A percentile compares a stretch with the other conserved stretches of the same genome.
These are phyloP conservation scores for Polyodon spathula DNA, from an alignment of 2,113 vertebrate genomes.

Conservation along the genomic window DNA sequence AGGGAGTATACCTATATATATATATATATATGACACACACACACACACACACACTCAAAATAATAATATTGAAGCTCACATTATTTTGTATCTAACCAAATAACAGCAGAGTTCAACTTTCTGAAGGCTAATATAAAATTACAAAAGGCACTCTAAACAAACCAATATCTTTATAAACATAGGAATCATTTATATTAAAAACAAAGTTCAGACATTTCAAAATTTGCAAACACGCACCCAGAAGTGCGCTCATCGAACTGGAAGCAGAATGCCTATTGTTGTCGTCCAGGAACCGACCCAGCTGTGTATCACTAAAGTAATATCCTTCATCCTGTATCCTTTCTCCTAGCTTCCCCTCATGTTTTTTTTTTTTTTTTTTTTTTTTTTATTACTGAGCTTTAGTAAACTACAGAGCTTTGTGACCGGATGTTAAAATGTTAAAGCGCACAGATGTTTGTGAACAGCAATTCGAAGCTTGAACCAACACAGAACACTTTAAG, in stretches of 20 bases:
- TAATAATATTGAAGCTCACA: no score
- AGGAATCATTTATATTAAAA: no score
- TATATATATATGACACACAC: no score
- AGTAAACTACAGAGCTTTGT: neutral
- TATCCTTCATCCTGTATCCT: constrained; percentile 19
- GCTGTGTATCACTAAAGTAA: constrained; percentile 2
- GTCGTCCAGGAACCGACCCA: constrained; percentile 1
- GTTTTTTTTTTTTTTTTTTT: neutral
- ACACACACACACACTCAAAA: no score
- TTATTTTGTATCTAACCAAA: no score
- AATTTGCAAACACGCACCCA: neutral
- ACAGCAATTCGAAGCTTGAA: neutral
- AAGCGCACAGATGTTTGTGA: neutral
- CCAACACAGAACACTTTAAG: neutral
- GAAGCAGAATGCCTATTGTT: constrained; percentile 20
- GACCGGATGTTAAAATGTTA: constrained; percentile 11
- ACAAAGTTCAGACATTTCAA: no score
- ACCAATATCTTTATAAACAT: no score
- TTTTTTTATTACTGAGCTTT: neutral
- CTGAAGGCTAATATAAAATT: no score
- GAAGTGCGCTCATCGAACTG: constrained; percentile 2
- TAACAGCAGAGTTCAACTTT: no score
- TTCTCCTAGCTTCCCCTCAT: constrained; percentile 2
- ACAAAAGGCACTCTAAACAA: no score
- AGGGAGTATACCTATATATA: no score